Base-by-base conservation (phyloP, 2,113 vertebrate genomes). In the Syngnathoides biaculeatus region DNA sequence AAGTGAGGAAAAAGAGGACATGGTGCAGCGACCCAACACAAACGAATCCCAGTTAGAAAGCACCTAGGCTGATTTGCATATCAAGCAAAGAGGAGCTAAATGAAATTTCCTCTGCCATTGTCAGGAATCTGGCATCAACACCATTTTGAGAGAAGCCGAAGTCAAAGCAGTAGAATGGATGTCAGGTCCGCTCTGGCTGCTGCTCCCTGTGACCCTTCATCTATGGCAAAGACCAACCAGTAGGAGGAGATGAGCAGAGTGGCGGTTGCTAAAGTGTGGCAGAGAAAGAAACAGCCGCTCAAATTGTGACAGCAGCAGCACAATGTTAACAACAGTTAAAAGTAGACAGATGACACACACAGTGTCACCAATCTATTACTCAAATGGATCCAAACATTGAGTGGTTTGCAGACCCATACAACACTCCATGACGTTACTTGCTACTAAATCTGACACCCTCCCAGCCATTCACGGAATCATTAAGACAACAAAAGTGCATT, bases 61-160 rank as follows among this genome's bases (percentile, higher is more conserved):
- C 61, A 61, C 50, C 47, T 63, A 68, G 65, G 68, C 56, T 50
- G 64, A 67, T 75, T 50, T 83, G 69, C 75, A 80, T 67, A 72
- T 65, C 20, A 39, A 74, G 60, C 59, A 62, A 56, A 60, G 73
- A 58, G 69, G 65, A 64, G 60, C 67, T 70, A n/a, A 73, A 55
- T 74, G 69, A 69, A 75, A 78, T 69, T 69, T 76, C 50, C 70
- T 56, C 59, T 24, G 11, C 64, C 64, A 5, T 38, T 75, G 79
- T 79, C 72, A 79, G 61, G 35, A 77, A 58, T 60, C 66, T 66
- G 64, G 72, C 56, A 73, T 80, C 78, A 77, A 84, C 64, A 71
- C 59, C 53, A 56, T 62, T 47, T 72, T 83, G 77, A 81, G 50
- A 74, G 67, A 4, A 63, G 72, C 58, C 73, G 45, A 56, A 77